Base-by-base conservation (phyloP, 2,888 invertebrate species). In the Heliconius erato region DNA sequence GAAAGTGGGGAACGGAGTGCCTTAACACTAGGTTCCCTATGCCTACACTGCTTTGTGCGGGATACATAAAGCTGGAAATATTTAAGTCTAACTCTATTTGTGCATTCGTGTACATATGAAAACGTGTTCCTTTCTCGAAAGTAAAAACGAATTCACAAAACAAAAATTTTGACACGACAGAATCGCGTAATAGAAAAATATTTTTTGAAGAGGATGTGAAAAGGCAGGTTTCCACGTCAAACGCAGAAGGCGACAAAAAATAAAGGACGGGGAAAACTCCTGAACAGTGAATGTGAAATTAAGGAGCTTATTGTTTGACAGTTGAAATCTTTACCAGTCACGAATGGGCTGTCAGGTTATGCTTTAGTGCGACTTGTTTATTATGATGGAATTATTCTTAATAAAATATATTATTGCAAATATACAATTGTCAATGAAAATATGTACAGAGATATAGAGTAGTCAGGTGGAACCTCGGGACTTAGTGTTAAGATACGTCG, bases 191-290 rank as follows among this genome's bases (percentile, higher is more conserved):
- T 78, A 49, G 49, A 78, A 78, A 78, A 32, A 28, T 19, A 23
- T n/a, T 72, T 78, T 79, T 68, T 80, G 65, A 79, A 82, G 65
- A 76, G 71, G 28, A 74, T 82, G 72, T 84, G 79, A 82, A 85
- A 82, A 81, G 74, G 80, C 83, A 87, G 87, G 86, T 87, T 88
- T 88, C 88, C 87, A 89, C 85, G 91, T 90, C 91, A 89, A 89
- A 90, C 84, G 85, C 91, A 91, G 86, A 78, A 84, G 76, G 81
- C 77, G 83, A 79, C 82, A 59, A 80, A 81, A 85, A 83, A 82
- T 82, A 83, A 85, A 85, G 74, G 81, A 82, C 79, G 49, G 77
- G 44, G 69, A 83, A 81, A 79, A 82, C 59, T 82, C 79, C 74
- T 74, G 77, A 82, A 83, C 82, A 74, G 67, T 76, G 83, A 84